Base-by-base conservation (phyloP, 2,797 vertebrate species). In the Trachops cirrhosus region DNA sequence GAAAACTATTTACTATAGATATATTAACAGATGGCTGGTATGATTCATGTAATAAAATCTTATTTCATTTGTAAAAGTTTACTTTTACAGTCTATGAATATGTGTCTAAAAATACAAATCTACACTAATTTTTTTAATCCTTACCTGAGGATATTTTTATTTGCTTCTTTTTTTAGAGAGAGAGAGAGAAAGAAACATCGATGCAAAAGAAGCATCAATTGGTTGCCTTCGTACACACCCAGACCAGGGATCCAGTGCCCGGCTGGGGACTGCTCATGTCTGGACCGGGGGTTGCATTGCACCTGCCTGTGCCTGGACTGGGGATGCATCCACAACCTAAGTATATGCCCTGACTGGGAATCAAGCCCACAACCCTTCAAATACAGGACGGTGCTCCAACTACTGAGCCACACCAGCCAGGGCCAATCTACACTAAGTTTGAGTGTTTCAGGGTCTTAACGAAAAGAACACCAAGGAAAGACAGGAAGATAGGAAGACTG, bases 61-160 rank as follows among this genome's bases (percentile, higher is more conserved):
- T 64, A 86, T 54, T 93, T 95, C 62, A 89, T 87, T 92, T 84
- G 32, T 93, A 85, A 86, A 91, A 89, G 32, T 91, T 94, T 71
- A 70, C 39, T 94, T 94, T 85, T 29, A 87, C 6, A 93, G 29
- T 26, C 48, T 86, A 59, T 16, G 9, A 6, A 48, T 75, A 71
- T 44, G 4, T 88, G 22, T 78, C 86, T 29, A 15, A 37, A 92
- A 88, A 89, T 92, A 79, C 39, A 90, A 94, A 80, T 59, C 46
- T 67, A 86, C 5, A 85, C 22, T 50, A 96, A 70, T 87, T 54
- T 64, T 64, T 64, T 64, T 6, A 15, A 57, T 62, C 29, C 29
- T 62, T 6, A 32, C 62, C 62, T 16, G 32, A 64, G 62, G 62
- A 64, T 29, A 64, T 64, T 64, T n/a, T 64, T 8, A n/a, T n/a